phyloP scores from a whole-genome alignment of 1,140 invertebrate species.

The Trachymyrmex cornetzi region DNA sequence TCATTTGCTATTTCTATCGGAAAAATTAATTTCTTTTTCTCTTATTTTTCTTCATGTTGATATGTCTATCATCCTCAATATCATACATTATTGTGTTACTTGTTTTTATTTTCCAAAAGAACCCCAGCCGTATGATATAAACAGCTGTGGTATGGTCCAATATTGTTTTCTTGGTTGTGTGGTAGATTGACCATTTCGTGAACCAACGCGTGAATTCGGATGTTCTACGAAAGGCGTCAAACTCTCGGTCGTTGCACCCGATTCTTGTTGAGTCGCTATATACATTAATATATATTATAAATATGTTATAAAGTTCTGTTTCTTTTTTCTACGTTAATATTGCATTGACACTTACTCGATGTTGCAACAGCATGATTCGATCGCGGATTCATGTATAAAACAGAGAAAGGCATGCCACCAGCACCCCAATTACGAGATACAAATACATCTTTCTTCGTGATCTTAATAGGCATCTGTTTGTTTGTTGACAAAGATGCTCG shows the following conservation, averaged over 20 bases:
- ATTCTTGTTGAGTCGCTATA: slow-evolving; percentile 57
- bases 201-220: slow-evolving; percentile 67
- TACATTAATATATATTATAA: neutral
- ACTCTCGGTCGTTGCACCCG: slow-evolving; percentile 14
- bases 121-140: slow-evolving; percentile 87
- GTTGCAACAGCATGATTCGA: slow-evolving; percentile 59
- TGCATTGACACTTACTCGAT: neutral
- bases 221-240: slow-evolving; percentile 58
- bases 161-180: slow-evolving; percentile 80
- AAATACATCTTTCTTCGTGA: slow-evolving; percentile 80
- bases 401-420: slow-evolving; percentile 86
- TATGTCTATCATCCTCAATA: neutral
- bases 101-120: slow-evolving; percentile 81
- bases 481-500: slow-evolving; percentile 22
- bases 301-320: neutral
- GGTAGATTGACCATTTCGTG: slow-evolving; percentile 68
- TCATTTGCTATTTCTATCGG: neutral
- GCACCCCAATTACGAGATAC: slow-evolving; percentile 84
- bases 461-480: slow-evolving; percentile 64
- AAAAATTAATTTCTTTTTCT: neutral
- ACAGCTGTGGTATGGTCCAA: slow-evolving; percentile 86
- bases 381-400: slow-evolving; percentile 84
- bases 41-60: neutral
- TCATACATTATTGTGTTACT: neutral
- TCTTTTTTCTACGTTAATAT: neutral